Evolutionary conservation across 2,888 invertebrate species (phyloP).

Genomic region (Dyspetes luteomarginatus): DNA sequence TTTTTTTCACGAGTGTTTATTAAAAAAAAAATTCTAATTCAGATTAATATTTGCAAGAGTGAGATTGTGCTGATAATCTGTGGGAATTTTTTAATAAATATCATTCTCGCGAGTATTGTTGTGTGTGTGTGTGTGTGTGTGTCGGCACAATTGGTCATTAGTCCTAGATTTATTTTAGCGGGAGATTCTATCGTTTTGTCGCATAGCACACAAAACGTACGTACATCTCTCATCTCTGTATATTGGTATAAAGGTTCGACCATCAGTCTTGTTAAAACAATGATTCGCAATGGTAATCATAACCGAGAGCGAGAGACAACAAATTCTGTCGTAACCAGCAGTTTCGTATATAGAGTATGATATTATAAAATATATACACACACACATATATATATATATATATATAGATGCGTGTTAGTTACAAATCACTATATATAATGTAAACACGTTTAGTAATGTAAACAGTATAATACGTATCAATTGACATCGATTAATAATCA

Average conservation of each 20-base stretch:
- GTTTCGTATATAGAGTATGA: constrained; percentile 14
- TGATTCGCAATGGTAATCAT: constrained; percentile 57
- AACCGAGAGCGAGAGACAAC: constrained; percentile 54
- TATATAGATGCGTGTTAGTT: constrained; percentile 26
- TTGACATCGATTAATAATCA: constrained; percentile 61
- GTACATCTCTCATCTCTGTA: constrained; percentile 24
- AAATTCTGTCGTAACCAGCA: constrained; percentile 35
- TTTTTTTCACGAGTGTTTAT: too few relatives aligned
- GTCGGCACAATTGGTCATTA: constrained; percentile 60
- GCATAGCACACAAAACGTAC: constrained; percentile 8
- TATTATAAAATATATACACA: background rate
- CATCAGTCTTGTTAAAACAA: constrained; percentile 63
- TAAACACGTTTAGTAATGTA: constrained; percentile 52
- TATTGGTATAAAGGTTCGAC: constrained; percentile 46
- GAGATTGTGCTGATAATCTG: background rate
- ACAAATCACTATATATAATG: constrained; percentile 48
- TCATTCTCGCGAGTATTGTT: constrained; percentile 24
- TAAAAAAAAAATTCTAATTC: too few relatives aligned
- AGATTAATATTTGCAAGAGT: too few relatives aligned
- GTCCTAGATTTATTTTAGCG: constrained; percentile 49
- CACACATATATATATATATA: constrained; percentile 18
- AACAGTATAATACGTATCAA: constrained; percentile 59
- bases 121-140: constrained; percentile 38
- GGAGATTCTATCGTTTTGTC: constrained; percentile 21
- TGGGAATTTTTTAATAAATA: background rate